These are phyloP conservation scores for Geodia barretti DNA, from an alignment of 37 sponge, comb jelly and placozoan genomes.

Conservation along the genomic window DNA sequence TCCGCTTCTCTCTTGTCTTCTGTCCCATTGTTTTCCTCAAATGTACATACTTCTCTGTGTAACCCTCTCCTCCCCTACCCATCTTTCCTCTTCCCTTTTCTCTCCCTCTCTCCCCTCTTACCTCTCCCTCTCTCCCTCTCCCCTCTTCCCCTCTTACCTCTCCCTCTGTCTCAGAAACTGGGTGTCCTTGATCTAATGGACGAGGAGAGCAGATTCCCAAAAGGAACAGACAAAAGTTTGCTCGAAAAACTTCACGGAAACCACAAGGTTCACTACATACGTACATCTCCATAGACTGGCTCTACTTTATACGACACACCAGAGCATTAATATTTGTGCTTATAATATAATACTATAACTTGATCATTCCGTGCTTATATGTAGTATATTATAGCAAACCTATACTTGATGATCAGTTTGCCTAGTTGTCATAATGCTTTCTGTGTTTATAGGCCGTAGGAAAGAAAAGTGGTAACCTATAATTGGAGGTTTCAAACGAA, in stretches of 20 bases:
- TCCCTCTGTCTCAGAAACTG: constrained; percentile 74
- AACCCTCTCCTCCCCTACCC: background rate
- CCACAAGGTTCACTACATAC: constrained; percentile 84
- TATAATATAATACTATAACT: no score
- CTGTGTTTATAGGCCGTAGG: no score
- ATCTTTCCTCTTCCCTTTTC: background rate
- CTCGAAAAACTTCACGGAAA: constrained; percentile 89
- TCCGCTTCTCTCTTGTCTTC: background rate
- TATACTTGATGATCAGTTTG: no score
- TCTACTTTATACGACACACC: no score
- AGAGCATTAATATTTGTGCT: no score
- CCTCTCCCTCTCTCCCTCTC: background rate
- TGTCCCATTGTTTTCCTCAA: background rate
- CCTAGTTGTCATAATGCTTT: no score
- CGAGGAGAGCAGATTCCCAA: constrained; percentile 98
- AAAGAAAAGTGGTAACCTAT: no score
- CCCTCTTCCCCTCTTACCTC: background rate
- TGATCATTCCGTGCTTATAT: no score
- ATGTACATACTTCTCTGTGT: background rate
- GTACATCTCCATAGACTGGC: no score
- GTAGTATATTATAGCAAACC: no score
- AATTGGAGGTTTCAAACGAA: no score
- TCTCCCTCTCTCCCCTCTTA: background rate
- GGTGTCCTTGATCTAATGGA: constrained; percentile 94
- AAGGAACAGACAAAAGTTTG: constrained; percentile 93